Base-by-base conservation (phyloP, 2,888 invertebrate genomes). In the Drosophila nr. perissopoda region DNA sequence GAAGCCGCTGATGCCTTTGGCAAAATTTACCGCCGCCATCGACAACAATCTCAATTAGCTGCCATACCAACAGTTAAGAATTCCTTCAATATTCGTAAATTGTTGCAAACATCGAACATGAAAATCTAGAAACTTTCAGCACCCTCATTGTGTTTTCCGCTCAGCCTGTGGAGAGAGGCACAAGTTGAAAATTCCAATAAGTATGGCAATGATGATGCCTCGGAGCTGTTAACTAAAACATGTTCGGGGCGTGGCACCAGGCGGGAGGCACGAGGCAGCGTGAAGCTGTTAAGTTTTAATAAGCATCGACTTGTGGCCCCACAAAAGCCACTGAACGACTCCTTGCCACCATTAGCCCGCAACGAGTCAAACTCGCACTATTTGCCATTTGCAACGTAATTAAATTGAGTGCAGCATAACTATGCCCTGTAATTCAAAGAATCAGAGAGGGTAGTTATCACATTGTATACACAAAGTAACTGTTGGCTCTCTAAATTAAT, bases 391-490 rank as follows among this genome's bases (percentile, higher is more conserved):
- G 8, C 46, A 16, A 49, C 71, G 80, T 88, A 87, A 89, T 88
- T 88, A 82, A 85, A 88, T 83, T 87, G 88, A 85, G 88, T 83
- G 89, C 77, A 82, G 73, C 82, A 82, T 78, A 82, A 87, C 80
- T 76, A 76, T 76, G 58, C 79, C 79, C 68, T 54, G 13, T 58
- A 38, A 52, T 25, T 4, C n/a, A 11, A 5, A 27, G 11, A 4
- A 3, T 0, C 1, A 0, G 8, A 36, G 7, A 8, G 42, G 11
- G 10, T 53, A 4, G 21, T 7, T 18, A 0, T 18, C 21, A n/a
- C 13, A 27, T 25, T 46, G 21, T 21, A 21, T 21, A 6, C 1
- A 13, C 13, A 21, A 46, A 46, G 13, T 33, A 33, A 10, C 33
- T 42, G 1, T n/a, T 40, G 40, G 4, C 40, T n/a, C 10, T n/a